Evolutionary conservation across 2,888 invertebrate genomes (phyloP), one percentile per base, ranked within the genome.

Genomic region (Cristatella mucedo): DNA sequence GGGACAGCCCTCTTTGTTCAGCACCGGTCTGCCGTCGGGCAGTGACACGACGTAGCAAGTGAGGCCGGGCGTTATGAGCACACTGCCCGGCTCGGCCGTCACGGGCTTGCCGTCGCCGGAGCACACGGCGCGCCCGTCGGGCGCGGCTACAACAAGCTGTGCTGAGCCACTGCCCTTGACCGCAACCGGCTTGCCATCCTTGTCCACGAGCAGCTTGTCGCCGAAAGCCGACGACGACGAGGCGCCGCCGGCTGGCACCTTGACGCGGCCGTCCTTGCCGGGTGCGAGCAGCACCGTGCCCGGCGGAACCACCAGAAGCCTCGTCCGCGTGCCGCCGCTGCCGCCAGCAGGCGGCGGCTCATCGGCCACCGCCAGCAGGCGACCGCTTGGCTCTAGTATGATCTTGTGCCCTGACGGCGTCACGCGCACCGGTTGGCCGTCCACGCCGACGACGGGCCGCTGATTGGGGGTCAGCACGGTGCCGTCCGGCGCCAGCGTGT

Each of bases 371-470:
- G 26, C 24, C 5, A 29, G 22, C 4, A 36, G 24, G 16, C 26
- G 22, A 13, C 36, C 36, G 5, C 24, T 26, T 26, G 36, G 36
- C 24, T 36, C 36, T 5, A 36, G 36, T 26, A 36, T 36, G 24
- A 36, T 36, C 24, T 36, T 36, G 36, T 36, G 22, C 15, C 36
- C 36, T 9, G 24, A 26, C 4, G 36, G 36, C 24, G 22, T 36
- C n/a, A 36, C 36, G 22, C 36, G 4, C 24, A 36, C 26, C 5
- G 18, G 22, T 15, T 21, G 22, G 16, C 36, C 36, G n/a, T n/a
- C n/a, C n/a, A n/a, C n/a, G 24, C 26, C 36, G 13, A 18, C 18
- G 24, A 22, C n/a, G 4, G 36, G 36, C 19, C 26, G 22, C 16
- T 36, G 36, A 13, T 36, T 18, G 19, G 36, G 36, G 4, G 24